Evolutionary conservation across 2,888 invertebrate species (phyloP), one percentile per base, ranked within the genome.

Genomic region (Protonemura montana): DNA sequence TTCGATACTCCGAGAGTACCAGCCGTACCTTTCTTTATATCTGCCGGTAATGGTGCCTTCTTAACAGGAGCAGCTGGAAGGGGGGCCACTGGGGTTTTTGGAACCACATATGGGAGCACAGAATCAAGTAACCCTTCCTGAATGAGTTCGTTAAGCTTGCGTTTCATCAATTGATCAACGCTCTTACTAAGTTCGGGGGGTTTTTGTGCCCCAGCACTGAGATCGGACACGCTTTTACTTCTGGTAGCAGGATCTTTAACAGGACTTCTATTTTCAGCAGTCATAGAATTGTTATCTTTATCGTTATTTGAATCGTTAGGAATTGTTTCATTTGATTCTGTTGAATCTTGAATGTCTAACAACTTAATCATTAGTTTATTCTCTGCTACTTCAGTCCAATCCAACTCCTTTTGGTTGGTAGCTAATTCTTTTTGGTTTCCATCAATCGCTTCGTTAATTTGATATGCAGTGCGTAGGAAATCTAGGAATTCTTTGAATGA

Each of bases 51-150:
- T 5, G 84, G 7, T 0, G 82, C 28, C 84, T 87, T 87, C 82
- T 85, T 87, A 13, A 35, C 16, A 76, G 42, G 30, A 42, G 59
- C 76, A 16, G 76, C 81, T 16, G 21, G 28, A 76, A n/a, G n/a
- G n/a, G 84, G 16, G 0, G 27, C 27, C 90, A 93, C 94, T 76
- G 28, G 76, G 21, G 76, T 84, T 90, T 93, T 94, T 28, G 94
- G 93, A 21, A 95, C 92, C 88, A 97, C 93, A 89, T 96, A 96
- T 0, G 97, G 96, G 83, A 97, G 91, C 86, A 97, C 95, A 0
- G 97, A 96, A 91, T 97, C 97, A 84, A 97, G 91, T 87, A 97
- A 93, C 16, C 97, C 97, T 92, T 97, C 97, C 83, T 95, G 95
- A 88, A 97, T 93, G 0, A 97, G 94, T 92, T 96, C 91, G 88